Conservation (phyloP, 2,113 vertebrate genomes). For the Rynchops niger region DNA sequence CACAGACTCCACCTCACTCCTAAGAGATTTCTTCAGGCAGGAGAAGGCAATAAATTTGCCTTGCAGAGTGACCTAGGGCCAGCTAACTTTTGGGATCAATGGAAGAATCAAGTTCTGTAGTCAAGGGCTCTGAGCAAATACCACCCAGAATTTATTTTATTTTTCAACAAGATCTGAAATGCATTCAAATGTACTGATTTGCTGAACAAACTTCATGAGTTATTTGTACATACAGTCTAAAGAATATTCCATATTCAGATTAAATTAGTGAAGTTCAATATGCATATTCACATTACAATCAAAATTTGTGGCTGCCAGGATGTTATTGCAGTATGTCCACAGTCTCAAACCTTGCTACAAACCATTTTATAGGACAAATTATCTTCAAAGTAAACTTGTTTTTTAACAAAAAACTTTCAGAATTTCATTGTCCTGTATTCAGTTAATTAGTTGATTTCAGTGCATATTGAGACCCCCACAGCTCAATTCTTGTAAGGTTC, state of each 20-base stretch:
- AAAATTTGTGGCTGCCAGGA: neutral
- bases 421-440: neutral
- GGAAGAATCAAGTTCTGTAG: constrained; percentile 14
- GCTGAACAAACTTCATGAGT: neutral
- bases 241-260: neutral
- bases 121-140: neutral
- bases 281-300: neutral
- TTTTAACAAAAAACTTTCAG: neutral
- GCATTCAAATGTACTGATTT: fast-evolving
- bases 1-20: neutral
- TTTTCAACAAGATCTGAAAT: neutral
- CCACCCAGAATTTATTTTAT: neutral
- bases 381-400: neutral
- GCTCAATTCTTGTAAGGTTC: neutral
- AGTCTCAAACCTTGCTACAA: neutral
- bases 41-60: neutral
- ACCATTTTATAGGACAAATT: neutral
- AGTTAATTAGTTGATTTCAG: neutral
- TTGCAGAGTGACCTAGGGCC: neutral
- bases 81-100: neutral
- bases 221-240: neutral
- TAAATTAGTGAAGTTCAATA: neutral
- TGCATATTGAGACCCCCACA: neutral
- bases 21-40: neutral
- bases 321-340: neutral